phyloP scores from a whole-genome alignment of 2,888 invertebrate species.

The Eugnorisma glareosa region DNA sequence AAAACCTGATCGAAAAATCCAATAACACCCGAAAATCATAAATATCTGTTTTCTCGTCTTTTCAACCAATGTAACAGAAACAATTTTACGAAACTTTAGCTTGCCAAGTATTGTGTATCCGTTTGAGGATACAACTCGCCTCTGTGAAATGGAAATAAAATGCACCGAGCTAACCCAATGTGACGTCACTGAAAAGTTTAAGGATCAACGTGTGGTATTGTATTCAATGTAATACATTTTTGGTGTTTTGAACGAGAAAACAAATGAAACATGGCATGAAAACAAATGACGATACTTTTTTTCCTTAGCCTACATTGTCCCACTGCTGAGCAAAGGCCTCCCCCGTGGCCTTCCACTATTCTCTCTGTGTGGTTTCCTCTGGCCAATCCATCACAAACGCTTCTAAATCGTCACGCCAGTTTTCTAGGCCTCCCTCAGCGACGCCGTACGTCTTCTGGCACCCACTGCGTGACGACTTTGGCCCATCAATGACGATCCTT shows the following conservation, averaged over 20 bases:
- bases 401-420: too few species aligned
- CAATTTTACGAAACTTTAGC: slow-evolving; percentile 34
- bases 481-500: too few species aligned
- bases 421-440: too few species aligned
- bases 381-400: too few species aligned
- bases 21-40: background rate
- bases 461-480: too few species aligned
- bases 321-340: too few species aligned
- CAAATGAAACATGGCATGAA: background rate
- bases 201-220: background rate
- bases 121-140: slow-evolving; percentile 4
- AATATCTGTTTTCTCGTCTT: slow-evolving; percentile 6
- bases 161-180: slow-evolving; percentile 14
- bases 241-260: background rate
- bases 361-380: too few species aligned
- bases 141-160: slow-evolving; percentile 18
- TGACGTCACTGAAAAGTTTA: slow-evolving; percentile 24
- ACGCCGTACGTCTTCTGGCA: too few species aligned
- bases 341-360: too few species aligned
- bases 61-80: slow-evolving; percentile 16
- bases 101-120: slow-evolving; percentile 16
- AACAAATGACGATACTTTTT: background rate
- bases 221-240: background rate
- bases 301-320: too few species aligned
- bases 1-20: background rate